Conservation (phyloP, 2,888 invertebrate species). For the Blastobasis adustella region DNA sequence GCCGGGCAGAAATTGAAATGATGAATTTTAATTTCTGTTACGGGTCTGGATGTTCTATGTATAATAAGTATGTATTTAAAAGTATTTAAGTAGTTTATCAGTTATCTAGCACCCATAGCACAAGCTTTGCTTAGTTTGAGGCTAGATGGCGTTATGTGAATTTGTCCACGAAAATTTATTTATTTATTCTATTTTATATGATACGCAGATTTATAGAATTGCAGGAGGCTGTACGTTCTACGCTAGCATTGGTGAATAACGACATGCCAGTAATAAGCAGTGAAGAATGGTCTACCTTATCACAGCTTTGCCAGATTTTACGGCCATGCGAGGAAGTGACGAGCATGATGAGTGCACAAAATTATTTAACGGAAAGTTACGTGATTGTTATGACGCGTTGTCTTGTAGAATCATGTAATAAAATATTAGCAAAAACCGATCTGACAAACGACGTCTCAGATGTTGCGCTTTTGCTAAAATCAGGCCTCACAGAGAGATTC, state of each 20-base stretch:
- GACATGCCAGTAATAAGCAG: conserved; percentile 8
- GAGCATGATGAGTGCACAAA: conserved; percentile 17
- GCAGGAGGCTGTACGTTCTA: conserved; percentile 2
- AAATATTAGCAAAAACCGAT: not conserved
- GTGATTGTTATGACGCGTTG: conserved; percentile 19
- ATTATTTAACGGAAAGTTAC: conserved; percentile 18
- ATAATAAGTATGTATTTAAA: too few relatives aligned
- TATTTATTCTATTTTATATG: too few relatives aligned
- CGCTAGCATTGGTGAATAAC: conserved; percentile 3
- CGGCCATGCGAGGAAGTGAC: conserved; percentile 19
- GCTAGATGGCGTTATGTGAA: too few relatives aligned
- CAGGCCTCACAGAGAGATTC: not conserved
- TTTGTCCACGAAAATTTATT: too few relatives aligned
- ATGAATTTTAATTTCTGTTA: too few relatives aligned
- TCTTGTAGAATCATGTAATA: conserved; percentile 6
- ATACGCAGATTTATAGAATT: conserved; percentile 10
- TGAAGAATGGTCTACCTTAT: conserved; percentile 9
- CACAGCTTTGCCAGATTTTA: conserved; percentile 8
- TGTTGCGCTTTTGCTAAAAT: conserved; percentile 9
- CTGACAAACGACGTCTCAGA: not conserved
- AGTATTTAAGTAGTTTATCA: too few relatives aligned
- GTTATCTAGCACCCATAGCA: too few relatives aligned
- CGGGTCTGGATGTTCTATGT: too few relatives aligned
- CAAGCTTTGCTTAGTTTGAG: too few relatives aligned
- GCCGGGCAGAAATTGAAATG: too few relatives aligned